These are phyloP conservation scores for Spialia ferax DNA, from an alignment of 2,888 invertebrate genomes.

Conservation along the genomic window DNA sequence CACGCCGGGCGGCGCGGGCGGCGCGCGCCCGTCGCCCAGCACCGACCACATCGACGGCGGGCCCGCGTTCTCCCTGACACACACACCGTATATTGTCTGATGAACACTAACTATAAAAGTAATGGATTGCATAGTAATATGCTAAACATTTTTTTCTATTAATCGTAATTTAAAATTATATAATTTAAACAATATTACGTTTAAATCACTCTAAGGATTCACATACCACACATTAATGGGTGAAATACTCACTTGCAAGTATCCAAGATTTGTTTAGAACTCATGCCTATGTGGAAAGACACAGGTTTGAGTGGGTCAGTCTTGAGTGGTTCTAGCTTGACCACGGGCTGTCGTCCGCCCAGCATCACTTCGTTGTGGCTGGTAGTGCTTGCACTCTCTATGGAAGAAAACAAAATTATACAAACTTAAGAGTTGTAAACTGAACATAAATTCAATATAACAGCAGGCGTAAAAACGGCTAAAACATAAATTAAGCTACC, in stretches of 20 bases:
- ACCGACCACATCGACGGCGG: slow-evolving; percentile 77
- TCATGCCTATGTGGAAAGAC: slow-evolving; percentile 92
- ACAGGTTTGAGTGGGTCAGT: slow-evolving; percentile 88
- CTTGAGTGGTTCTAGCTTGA: slow-evolving; percentile 88
- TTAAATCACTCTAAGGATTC: too few species aligned
- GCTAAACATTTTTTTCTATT: too few species aligned
- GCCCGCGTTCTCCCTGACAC: slow-evolving; percentile 55
- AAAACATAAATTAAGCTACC: too few species aligned
- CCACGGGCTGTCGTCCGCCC: slow-evolving; percentile 87
- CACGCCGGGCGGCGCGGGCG: slow-evolving; percentile 96
- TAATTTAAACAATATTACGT: too few species aligned
- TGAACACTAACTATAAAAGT: too few species aligned
- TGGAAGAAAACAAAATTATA: not conserved
- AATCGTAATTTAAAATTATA: too few species aligned
- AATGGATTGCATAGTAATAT: too few species aligned
- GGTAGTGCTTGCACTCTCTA: slow-evolving; percentile 52
- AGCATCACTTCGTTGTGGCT: slow-evolving; percentile 69
- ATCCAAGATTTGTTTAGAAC: slow-evolving; percentile 90
- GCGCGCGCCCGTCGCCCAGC: slow-evolving; percentile 83
- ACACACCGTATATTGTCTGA: too few species aligned
- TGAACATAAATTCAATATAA: not conserved
- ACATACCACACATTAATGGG: too few species aligned
- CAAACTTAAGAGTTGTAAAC: too few species aligned
- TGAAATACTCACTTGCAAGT: slow-evolving; percentile 88
- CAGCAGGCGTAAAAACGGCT: too few species aligned